Base-by-base conservation (phyloP, 1,140 invertebrate species). In the Myzus persicae region DNA sequence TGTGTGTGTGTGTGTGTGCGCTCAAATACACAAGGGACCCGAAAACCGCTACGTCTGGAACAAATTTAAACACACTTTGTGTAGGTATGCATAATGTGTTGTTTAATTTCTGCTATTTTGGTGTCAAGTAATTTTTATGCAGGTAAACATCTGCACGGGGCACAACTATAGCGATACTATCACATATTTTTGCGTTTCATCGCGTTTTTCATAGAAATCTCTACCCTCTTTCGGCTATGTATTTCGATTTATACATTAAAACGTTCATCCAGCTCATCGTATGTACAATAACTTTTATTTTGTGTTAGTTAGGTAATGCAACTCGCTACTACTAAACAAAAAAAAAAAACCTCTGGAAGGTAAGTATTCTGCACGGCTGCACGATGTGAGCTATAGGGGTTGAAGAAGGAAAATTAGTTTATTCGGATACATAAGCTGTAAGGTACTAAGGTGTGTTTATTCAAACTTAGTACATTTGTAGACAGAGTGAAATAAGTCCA, bases 51-150 rank as follows among this genome's bases (percentile, higher is more conserved):
- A 67, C 31, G 59, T n/a, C 59, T 18, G 59, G 0, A 67, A n/a
- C 59, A n/a, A 76, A 76, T 76, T 76, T 76, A 76, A 76, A 76
- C 59, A 76, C 59, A 76, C 59, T n/a, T 76, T 18, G 31, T 67
- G 31, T n/a, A 67, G 26, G 9, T 31, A 76, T n/a, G n/a, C 14
- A n/a, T 76, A 76, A 76, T 20, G 59, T n/a, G 59, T n/a, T n/a
- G 59, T 76, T 31, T 76, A 76, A 76, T 76, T 76, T 14, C 59
- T 36, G 1, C 59, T n/a, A 76, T 76, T 18, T 76, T 14, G 14
- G 31, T n/a, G 59, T 67, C 54, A 18, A 5, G 20, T 76, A 20
- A 76, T 76, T 76, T 76, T 76, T 36, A 2, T 18, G 9, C 14
- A n/a, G 14, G 59, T 67, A 76, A 76, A n/a, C 31, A n/a, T 76